Evolutionary conservation across 2,797 vertebrate genomes (phyloP).

Genomic region (Bovichtus diacanthus): DNA sequence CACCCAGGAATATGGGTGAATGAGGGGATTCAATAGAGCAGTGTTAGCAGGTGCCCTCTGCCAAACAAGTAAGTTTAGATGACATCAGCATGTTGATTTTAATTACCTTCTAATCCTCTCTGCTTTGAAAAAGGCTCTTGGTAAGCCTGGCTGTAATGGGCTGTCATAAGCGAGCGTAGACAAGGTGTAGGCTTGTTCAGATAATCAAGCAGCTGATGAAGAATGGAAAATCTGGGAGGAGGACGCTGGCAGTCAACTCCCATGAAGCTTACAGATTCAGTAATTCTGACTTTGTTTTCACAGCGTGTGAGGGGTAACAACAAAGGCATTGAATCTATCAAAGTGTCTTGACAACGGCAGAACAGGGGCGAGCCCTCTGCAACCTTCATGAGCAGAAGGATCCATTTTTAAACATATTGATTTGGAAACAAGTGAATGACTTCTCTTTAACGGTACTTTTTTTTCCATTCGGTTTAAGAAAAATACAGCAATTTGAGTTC

Average conservation of each 20-base stretch:
- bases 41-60: slow-evolving; percentile 24
- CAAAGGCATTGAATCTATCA: background rate
- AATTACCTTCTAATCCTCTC: slow-evolving; percentile 64
- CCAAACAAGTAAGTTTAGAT: slow-evolving; percentile 62
- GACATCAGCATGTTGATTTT: slow-evolving; percentile 70
- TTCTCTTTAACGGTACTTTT: background rate
- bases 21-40: slow-evolving; percentile 29
- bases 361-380: background rate
- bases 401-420: background rate
- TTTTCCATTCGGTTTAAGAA: background rate
- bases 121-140: slow-evolving; percentile 58
- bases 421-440: background rate
- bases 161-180: slow-evolving; percentile 47
- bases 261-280: slow-evolving; percentile 3
- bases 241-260: slow-evolving; percentile 6
- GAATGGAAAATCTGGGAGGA: slow-evolving; percentile 31
- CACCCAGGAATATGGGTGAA: slow-evolving; percentile 47
- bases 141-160: slow-evolving; percentile 60
- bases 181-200: slow-evolving; percentile 53
- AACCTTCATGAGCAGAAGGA: background rate
- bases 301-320: background rate
- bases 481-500: background rate
- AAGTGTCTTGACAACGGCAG: background rate
- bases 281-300: slow-evolving; percentile 16
- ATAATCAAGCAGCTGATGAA: slow-evolving; percentile 54